phyloP scores from a whole-genome alignment of 2,888 invertebrate genomes.

The Camponotus fellah region DNA sequence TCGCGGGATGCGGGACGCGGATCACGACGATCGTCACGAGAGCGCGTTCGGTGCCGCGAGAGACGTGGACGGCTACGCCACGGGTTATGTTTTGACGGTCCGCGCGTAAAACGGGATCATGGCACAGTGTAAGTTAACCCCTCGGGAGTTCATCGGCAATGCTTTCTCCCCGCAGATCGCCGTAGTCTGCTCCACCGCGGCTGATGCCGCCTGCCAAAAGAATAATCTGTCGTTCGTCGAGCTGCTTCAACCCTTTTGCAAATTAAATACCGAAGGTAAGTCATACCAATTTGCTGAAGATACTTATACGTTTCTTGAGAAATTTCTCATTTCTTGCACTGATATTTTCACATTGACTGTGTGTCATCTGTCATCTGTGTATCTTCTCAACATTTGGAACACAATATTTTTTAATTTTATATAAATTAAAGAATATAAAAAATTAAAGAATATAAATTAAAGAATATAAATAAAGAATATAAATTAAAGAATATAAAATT shows the following conservation, averaged over 20 bases:
- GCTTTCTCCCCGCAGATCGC: constrained; percentile 97
- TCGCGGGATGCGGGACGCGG: constrained; percentile 43
- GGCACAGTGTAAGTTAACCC: constrained; percentile 89
- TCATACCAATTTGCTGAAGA: not conserved
- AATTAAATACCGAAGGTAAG: constrained; percentile 91
- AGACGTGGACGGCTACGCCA: not conserved
- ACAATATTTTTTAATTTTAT: not conserved
- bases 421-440: not conserved
- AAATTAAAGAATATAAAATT: not conserved
- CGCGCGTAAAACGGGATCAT: constrained; percentile 79
- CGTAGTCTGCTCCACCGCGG: constrained; percentile 93
- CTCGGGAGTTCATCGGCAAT: constrained; percentile 95
- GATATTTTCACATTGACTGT: not conserved
- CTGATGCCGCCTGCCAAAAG: constrained; percentile 94
- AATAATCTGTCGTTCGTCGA: constrained; percentile 97
- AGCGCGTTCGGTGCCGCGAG: not conserved
- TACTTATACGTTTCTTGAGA: not conserved
- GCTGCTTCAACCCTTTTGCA: constrained; percentile 95
- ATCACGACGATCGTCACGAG: constrained; percentile 15
- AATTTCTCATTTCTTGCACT: not conserved
- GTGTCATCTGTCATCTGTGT: not conserved
- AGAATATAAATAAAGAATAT: too few relatives aligned
- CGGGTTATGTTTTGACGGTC: constrained; percentile 30
- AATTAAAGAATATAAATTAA: too few relatives aligned
- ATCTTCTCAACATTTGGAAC: not conserved